These are phyloP conservation scores for Eustalomyia histrio DNA, from an alignment of 2,888 invertebrate genomes.

Conservation along the genomic window DNA sequence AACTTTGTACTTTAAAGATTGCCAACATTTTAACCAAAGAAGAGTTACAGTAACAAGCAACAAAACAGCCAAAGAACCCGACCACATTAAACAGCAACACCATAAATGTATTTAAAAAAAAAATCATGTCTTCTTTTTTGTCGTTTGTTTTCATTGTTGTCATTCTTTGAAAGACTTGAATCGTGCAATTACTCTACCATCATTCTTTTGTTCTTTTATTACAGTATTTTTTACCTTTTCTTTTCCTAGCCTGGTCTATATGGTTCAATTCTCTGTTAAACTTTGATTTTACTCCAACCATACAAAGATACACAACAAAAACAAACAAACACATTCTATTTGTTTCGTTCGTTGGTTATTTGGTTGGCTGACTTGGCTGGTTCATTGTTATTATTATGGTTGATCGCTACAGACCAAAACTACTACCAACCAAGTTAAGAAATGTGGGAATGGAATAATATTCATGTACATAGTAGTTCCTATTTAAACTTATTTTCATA, in stretches of 20 bases:
- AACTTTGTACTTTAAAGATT: conserved; percentile 21
- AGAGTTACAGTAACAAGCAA: background rate
- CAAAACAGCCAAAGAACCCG: background rate
- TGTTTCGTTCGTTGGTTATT: conserved; percentile 10
- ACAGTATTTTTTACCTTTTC: background rate
- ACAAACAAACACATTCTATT: conserved; percentile 25
- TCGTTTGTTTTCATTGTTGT: conserved; percentile 3
- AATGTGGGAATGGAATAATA: conserved; percentile 57
- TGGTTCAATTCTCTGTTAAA: conserved; percentile 42
- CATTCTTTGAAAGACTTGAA: conserved; percentile 13
- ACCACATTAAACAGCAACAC: background rate
- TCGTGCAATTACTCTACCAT: conserved; percentile 6
- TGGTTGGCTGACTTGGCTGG: conserved; percentile 14
- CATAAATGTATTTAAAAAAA: background rate
- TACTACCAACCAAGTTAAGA: conserved; percentile 49
- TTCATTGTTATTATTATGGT: conserved; percentile 25
- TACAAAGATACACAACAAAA: conserved; percentile 20
- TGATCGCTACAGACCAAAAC: conserved; percentile 24
- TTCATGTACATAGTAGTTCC: conserved; percentile 44
- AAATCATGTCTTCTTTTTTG: background rate
- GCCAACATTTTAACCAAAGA: conserved; percentile 1
- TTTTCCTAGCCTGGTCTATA: conserved; percentile 13
- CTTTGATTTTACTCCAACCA: conserved; percentile 36
- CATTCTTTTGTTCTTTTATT: background rate
- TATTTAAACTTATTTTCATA: conserved; percentile 3